Base-by-base conservation (phyloP, 2,888 invertebrate species). In the Spisula subtruncata region DNA sequence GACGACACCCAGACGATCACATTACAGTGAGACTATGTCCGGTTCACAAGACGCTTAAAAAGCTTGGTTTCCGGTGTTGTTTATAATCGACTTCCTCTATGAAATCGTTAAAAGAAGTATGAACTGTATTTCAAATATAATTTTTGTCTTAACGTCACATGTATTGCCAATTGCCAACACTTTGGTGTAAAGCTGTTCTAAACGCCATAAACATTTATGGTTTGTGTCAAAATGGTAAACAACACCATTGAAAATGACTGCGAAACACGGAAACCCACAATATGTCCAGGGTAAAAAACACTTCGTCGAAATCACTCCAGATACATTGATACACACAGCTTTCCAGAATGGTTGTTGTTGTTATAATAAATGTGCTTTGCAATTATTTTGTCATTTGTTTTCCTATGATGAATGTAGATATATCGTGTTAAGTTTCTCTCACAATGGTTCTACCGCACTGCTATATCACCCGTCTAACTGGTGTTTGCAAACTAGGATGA, bases 381-480 rank as follows among this genome's bases (percentile, higher is more conserved):
- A 75, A 75, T 75, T 75, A 75, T 75, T 75, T 32, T 75, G 75
- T 75, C 75, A 75, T 75, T 75, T 75, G 75, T 75, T 35, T 75
- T 35, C 16, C 35, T 6, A 2, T 75, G 75, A 75, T 75, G 12
- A 75, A 75, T 75, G 75, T 75, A 75, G 14, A 32, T 16, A 32
- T 75, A 75, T 75, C 75, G 75, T 75, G 75, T 75, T 75, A 75
- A 32, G 32, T 16, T 75, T 18, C 32, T 18, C 6, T 35, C 10
- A 25, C 32, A 32, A n/a, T 35, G 12, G 35, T 32, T 75, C 75
- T 25, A 75, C 75, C 32, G 35, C 14, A 41, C 41, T 41, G 4
- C 4, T 41, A 32, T 32, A 75, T 75, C 25, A 32, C 32, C 32
- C 12, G 6, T 75, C 25, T 25, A 75, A n/a, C 14, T 51, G 51